phyloP scores from a whole-genome alignment of 2,113 vertebrate genomes.

The Heterotilapia buettikoferi region DNA sequence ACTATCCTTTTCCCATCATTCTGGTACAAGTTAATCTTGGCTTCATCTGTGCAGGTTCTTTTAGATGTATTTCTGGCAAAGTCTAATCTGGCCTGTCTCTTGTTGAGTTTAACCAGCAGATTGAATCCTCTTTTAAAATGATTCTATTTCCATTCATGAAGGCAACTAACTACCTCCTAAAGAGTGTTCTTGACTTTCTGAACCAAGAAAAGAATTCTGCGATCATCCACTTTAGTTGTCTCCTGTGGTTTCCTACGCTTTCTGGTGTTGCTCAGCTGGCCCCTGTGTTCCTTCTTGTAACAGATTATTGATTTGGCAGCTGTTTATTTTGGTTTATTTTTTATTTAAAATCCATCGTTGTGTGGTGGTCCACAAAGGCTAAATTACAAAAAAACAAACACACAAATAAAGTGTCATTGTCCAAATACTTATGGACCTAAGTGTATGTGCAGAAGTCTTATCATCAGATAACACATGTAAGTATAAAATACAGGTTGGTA shows the following conservation, averaged over 20 bases:
- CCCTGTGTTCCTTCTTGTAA: neutral
- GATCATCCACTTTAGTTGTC: neutral
- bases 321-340: neutral
- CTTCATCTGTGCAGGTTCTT: neutral
- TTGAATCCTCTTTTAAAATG: neutral
- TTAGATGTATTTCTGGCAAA: neutral
- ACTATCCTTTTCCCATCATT: neutral
- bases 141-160: neutral
- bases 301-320: neutral
- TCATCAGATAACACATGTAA: neutral
- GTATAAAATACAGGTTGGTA: neutral
- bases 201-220: neutral
- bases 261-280: neutral
- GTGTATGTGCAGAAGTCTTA: neutral
- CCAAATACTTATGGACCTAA: neutral
- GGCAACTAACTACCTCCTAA: neutral
- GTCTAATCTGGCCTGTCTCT: neutral
- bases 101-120: neutral
- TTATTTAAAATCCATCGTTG: neutral
- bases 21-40: neutral
- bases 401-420: neutral
- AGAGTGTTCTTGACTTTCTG: neutral
- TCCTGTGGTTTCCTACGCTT: neutral
- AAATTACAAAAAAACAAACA: neutral
- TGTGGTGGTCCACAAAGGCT: neutral